These are phyloP conservation scores for Microtus pennsylvanicus DNA, from an alignment of 2,113 vertebrate species.

Conservation along the genomic window DNA sequence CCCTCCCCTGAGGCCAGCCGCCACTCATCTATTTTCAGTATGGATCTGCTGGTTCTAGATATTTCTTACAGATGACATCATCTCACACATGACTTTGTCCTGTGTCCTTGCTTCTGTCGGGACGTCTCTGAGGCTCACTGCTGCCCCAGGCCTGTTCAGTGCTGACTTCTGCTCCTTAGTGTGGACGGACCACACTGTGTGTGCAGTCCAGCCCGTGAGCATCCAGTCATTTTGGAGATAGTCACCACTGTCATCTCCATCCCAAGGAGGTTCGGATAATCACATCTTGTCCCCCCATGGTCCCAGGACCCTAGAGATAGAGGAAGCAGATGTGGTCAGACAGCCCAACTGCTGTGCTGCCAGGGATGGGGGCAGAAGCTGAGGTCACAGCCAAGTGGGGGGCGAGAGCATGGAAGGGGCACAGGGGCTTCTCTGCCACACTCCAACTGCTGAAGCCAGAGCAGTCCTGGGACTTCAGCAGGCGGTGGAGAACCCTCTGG, in stretches of 20 bases:
- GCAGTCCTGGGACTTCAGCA: background rate
- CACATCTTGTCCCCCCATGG: too few relatives aligned
- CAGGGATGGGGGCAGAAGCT: background rate
- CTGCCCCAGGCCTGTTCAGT: background rate
- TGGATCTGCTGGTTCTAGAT: background rate
- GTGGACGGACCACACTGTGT: background rate
- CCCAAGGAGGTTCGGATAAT: background rate
- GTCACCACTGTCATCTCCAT: background rate
- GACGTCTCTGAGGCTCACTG: background rate
- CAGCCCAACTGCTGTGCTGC: background rate
- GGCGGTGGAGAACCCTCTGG: background rate
- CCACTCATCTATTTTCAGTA: background rate
- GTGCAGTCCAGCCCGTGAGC: accelerated
- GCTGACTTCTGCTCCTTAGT: background rate
- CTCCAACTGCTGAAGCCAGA: background rate
- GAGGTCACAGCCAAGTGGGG: background rate
- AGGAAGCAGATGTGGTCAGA: background rate
- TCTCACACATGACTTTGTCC: accelerated
- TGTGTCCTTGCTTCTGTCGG: too few relatives aligned
- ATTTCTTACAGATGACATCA: background rate
- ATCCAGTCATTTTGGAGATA: too few relatives aligned
- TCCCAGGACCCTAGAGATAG: background rate
- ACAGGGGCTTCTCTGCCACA: background rate
- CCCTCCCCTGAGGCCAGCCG: background rate
- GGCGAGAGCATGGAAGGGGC: accelerated